Evolutionary conservation across 1,140 invertebrate species (phyloP), one percentile per base, ranked within the genome.

Genomic region (Armadillidium nasatum): DNA sequence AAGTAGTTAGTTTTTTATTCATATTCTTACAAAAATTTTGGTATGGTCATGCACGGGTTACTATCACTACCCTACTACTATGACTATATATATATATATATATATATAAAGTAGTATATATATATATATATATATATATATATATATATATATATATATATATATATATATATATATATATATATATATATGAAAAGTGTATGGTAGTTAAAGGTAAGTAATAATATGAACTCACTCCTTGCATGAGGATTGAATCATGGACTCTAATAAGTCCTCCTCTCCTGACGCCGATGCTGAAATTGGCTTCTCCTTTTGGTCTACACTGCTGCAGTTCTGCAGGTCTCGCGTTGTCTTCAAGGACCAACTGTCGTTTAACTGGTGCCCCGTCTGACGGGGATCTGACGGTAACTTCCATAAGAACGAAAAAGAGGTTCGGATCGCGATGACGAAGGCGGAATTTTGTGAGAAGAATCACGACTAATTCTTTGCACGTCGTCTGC

Each of bases 391-490:
- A 80, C 50, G 75, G 74, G 22, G 76, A 75, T 33, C 76, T 73
- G 44, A 82, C 76, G 0, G 77, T 91, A 43, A 96, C 93, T 85
- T 96, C 94, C 93, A 96, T 95, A 78, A 93, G 94, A 15, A 96
- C 87, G 85, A 93, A 95, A 85, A 95, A 96, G 13, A 96, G 88
- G 81, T 93, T 90, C 0, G 94, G 93, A 85, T 96, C 94, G 23
- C 94, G 88, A 84, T 95, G 94, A 81, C 93, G 89, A 92, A 96
- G 95, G 82, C 92, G 89, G 81, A 93, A 95, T 87, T 96, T 95
- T 83, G 92, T 89, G 73, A 96, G 86, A 21, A 96, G 86, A 72
- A 91, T 91, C 73, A 88, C 85, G 7, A 96, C 92, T 44, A 96
- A 90, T 86, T 96, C 92, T 82, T 91, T 89, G 82, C 93, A 93